phyloP scores from a whole-genome alignment of 2,797 vertebrate species.

The Danio choprae region DNA sequence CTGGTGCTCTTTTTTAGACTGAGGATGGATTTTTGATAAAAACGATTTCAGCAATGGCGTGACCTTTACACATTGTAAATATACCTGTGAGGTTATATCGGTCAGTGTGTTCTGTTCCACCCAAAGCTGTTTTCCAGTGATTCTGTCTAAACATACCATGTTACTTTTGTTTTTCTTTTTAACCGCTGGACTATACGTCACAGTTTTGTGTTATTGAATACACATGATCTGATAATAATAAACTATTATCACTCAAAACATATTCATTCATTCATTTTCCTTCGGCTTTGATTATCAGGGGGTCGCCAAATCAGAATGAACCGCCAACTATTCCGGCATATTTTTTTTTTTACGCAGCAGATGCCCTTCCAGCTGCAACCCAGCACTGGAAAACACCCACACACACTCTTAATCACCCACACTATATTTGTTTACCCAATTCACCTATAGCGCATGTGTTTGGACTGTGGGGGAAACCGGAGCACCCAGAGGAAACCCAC shows the following conservation, averaged over 20 bases:
- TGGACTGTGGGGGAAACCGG: no score
- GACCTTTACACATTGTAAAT: conserved; percentile 48
- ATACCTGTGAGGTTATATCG: conserved; percentile 49
- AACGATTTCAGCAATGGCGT: neutral
- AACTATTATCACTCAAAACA: conserved; percentile 40
- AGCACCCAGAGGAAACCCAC: no score
- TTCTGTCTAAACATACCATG: conserved; percentile 36
- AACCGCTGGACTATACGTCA: neutral
- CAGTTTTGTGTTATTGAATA: conserved; percentile 55
- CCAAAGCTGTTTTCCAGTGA: conserved; percentile 24
- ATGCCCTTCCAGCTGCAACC: no score
- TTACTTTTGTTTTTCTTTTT: conserved; percentile 29
- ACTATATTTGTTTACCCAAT: no score
- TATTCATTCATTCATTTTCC: no score
- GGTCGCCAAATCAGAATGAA: no score
- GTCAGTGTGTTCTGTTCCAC: conserved; percentile 42
- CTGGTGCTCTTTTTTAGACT: conserved; percentile 50
- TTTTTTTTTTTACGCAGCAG: no score
- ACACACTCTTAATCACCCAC: no score
- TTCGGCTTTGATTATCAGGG: no score
- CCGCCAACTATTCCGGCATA: no score
- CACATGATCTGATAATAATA: conserved; percentile 52
- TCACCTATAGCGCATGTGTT: no score
- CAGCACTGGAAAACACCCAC: no score
- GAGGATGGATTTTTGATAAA: conserved; percentile 43